Base-by-base conservation (phyloP, 2,797 vertebrate genomes). In the Orestias chungarensis region DNA sequence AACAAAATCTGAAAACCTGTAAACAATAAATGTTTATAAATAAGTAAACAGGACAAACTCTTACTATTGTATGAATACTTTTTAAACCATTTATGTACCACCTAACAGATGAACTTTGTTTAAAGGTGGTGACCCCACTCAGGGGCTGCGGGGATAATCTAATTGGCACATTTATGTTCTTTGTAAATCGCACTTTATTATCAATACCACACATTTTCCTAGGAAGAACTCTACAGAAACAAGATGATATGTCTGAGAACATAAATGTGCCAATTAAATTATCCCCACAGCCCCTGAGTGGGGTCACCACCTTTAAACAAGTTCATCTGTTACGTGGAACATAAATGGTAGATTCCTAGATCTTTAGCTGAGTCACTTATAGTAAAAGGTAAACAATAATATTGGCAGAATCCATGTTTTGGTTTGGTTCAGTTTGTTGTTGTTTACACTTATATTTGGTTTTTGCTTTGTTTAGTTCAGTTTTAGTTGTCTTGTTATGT, bases 351-450 rank as follows among this genome's bases (percentile, higher is more conserved):
- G 23, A 25, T 15, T 15, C n/a, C 1, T 40, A 10, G 23, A 6
- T 11, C n/a, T 62, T 6, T 40, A 0, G 23, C 43, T 42, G 23
- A 46, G 78, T 64, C 66, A 70, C 25, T 57, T 52, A 79, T 70
- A 74, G 67, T 31, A 64, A 31, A 18, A 3, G 64, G n/a, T n/a
- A n/a, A n/a, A n/a, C n/a, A n/a, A n/a, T n/a, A n/a, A n/a, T n/a
- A n/a, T n/a, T n/a, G n/a, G n/a, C n/a, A n/a, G n/a, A n/a, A n/a
- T n/a, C n/a, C n/a, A n/a, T n/a, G n/a, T n/a, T n/a, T n/a, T n/a
- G n/a, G n/a, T n/a, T n/a, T n/a, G n/a, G n/a, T n/a, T n/a, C n/a
- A n/a, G n/a, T n/a, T n/a, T n/a, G n/a, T n/a, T n/a, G n/a, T n/a
- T n/a, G n/a, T n/a, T n/a, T n/a, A n/a, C n/a, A n/a, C n/a, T n/a